These are phyloP conservation scores for Acanthosepion lycidas DNA, from an alignment of 2,888 invertebrate species.

Conservation along the genomic window DNA sequence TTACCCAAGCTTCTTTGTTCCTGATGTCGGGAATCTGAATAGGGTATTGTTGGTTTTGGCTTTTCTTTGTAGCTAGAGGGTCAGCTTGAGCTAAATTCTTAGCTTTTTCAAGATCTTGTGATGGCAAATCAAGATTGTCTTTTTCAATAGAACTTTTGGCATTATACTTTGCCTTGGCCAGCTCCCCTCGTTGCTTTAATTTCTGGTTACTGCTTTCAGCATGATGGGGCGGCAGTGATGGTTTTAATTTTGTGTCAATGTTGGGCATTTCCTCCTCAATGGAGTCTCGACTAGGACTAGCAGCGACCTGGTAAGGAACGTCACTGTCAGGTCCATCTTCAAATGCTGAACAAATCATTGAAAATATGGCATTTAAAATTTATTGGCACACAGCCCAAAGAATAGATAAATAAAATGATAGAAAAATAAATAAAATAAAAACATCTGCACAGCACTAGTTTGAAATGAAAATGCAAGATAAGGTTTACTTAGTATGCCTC, in stretches of 20 bases:
- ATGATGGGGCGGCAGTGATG: neutral
- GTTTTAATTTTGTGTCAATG: neutral
- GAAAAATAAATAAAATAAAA: neutral
- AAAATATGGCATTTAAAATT: neutral
- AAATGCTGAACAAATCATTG: slow-evolving; percentile 47
- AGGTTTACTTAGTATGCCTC: neutral
- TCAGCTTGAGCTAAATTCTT: neutral
- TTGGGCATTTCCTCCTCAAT: neutral
- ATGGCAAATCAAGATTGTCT: neutral
- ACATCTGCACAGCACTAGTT: neutral
- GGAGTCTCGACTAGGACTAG: slow-evolving; percentile 6
- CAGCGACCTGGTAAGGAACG: slow-evolving; percentile 42
- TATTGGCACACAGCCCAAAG: neutral
- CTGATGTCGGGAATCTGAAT: neutral
- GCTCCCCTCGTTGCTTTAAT: neutral
- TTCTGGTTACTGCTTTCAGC: slow-evolving; percentile 34
- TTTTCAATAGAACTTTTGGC: slow-evolving; percentile 35
- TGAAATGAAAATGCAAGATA: neutral
- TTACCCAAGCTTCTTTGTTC: slow-evolving; percentile 15
- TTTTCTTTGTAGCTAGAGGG: neutral
- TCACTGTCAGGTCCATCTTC: slow-evolving; percentile 35
- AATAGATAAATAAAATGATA: neutral
- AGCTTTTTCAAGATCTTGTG: neutral
- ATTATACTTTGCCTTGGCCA: slow-evolving; percentile 33
- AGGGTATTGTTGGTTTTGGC: neutral